These are phyloP conservation scores for Galeruca laticollis DNA, from an alignment of 2,888 invertebrate species.

Conservation along the genomic window DNA sequence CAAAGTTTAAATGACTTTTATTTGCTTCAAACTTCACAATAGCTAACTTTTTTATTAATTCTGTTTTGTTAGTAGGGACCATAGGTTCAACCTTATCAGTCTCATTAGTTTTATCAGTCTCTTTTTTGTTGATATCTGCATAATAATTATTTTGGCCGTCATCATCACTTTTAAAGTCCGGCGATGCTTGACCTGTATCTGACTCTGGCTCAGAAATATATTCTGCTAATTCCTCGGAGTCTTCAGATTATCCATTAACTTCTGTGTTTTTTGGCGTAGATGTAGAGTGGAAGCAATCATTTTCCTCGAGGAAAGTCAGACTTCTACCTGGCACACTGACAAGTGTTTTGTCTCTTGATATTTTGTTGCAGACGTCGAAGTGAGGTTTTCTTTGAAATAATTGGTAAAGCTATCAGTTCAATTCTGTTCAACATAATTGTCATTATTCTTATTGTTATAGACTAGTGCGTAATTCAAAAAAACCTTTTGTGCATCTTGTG, in stretches of 20 bases:
- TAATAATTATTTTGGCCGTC: not conserved
- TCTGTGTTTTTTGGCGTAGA: no score
- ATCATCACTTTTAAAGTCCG: no score
- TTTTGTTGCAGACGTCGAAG: not conserved
- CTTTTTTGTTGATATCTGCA: not conserved
- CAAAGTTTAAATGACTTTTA: not conserved
- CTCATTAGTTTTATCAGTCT: not conserved
- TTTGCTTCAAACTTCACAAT: not conserved
- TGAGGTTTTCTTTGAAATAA: not conserved
- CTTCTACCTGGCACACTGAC: not conserved
- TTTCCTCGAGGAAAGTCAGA: not conserved
- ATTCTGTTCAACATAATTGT: not conserved
- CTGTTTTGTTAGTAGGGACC: not conserved
- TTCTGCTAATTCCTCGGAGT: not conserved
- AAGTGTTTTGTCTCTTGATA: not conserved
- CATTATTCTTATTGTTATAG: not conserved
- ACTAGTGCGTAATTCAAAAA: not conserved
- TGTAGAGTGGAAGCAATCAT: no score
- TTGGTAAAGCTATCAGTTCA: not conserved
- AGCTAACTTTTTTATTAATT: not conserved
- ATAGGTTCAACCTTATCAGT: not conserved
- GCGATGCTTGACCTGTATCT: no score
- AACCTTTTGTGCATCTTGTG: not conserved
- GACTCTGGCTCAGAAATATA: not conserved
- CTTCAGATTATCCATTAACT: no score